Conservation (phyloP, 2,888 invertebrate genomes). For the Drosophila anomelani region DNA sequence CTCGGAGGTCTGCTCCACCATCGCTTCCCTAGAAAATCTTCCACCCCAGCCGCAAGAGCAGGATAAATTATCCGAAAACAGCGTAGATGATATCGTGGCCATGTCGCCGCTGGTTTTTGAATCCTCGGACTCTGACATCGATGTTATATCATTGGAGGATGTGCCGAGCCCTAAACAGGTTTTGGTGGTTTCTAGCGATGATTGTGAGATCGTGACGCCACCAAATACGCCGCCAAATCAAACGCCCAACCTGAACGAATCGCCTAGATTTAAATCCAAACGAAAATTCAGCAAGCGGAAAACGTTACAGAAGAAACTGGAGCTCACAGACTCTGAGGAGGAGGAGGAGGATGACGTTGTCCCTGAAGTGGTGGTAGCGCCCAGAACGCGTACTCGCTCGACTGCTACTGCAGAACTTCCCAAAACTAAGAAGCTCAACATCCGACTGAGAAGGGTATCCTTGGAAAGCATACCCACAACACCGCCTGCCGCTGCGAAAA, state of each 20-base stretch:
- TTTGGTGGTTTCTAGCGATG: constrained; percentile 67
- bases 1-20: constrained; percentile 55
- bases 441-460: constrained; percentile 22
- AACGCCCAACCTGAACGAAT: constrained; percentile 1
- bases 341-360: not conserved
- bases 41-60: constrained; percentile 24
- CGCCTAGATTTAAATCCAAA: constrained; percentile 27
- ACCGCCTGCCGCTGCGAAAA: not conserved
- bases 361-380: not conserved
- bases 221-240: constrained; percentile 21
- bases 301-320: constrained; percentile 5
- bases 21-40: constrained; percentile 74
- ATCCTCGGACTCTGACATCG: constrained; percentile 79
- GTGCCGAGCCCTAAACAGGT: constrained; percentile 15
- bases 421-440: constrained; percentile 29
- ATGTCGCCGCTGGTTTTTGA: constrained; percentile 83
- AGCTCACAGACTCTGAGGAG: constrained; percentile 48
- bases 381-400: not conserved
- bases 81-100: constrained; percentile 71
- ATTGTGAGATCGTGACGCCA: constrained; percentile 62
- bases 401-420: not conserved
- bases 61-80: constrained; percentile 63
- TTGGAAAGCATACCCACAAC: constrained; percentile 21
- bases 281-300: constrained; percentile 36
- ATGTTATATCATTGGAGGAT: constrained; percentile 19